Percentiles rank a stretch among this genome's conserved stretches.
These are phyloP conservation scores for Lycopodina hypogea DNA, from an alignment of 37 sponge, comb jelly and placozoan genomes.

Conservation along the genomic window DNA sequence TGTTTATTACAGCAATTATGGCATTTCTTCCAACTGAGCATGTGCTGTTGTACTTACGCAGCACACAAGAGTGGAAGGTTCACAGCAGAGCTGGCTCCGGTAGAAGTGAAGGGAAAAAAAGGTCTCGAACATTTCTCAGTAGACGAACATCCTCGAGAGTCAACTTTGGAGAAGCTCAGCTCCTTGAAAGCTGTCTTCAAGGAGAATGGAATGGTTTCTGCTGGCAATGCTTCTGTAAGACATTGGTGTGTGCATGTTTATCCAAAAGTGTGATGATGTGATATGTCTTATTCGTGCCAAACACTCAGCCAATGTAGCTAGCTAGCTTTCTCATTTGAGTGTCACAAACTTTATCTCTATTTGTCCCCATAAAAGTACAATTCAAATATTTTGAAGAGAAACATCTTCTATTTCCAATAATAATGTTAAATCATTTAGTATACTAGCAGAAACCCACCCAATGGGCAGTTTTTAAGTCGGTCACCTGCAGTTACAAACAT, in stretches of 20 bases:
- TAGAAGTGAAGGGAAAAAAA: conserved; percentile 87
- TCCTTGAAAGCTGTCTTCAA: conserved; percentile 88
- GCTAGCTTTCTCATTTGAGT: too few relatives aligned
- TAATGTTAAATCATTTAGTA: too few relatives aligned
- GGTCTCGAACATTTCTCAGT: conserved; percentile 67
- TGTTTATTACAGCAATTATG: too few relatives aligned
- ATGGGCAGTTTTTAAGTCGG: too few relatives aligned
- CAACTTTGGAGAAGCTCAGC: conserved; percentile 75
- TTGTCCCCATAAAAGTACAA: too few relatives aligned
- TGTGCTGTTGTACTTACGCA: not conserved
- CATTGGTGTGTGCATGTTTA: not conserved
- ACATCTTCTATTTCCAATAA: too few relatives aligned
- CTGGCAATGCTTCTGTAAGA: conserved; percentile 97
- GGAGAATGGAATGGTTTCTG: conserved; percentile 92
- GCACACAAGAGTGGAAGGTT: conserved; percentile 76
- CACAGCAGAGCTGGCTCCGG: conserved; percentile 71
- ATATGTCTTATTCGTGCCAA: too few relatives aligned
- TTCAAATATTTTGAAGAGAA: too few relatives aligned
- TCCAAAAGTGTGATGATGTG: not conserved
- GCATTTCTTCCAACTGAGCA: too few relatives aligned
- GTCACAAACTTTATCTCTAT: not conserved
- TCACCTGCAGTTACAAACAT: too few relatives aligned
- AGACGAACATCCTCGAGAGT: conserved; percentile 92
- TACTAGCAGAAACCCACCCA: too few relatives aligned
- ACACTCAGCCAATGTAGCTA: too few relatives aligned